These are phyloP conservation scores for Chloropsis cyanopogon DNA, from an alignment of 2,113 vertebrate species.

Conservation along the genomic window DNA sequence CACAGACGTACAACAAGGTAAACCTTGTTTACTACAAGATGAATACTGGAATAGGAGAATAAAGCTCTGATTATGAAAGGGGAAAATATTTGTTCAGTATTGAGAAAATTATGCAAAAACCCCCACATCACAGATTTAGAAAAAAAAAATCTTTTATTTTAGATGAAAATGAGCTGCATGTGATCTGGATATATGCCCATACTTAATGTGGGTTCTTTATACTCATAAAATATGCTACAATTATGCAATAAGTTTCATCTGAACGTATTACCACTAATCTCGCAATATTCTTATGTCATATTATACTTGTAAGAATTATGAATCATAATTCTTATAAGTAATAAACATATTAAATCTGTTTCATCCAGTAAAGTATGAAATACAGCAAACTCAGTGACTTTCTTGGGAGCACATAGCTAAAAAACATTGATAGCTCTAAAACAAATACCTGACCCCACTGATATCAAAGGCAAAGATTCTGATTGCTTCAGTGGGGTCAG, in stretches of 20 bases:
- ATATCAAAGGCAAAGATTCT: not conserved
- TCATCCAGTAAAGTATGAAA: not conserved
- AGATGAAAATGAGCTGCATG: not conserved
- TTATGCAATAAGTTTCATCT: not conserved
- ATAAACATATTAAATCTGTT: not conserved
- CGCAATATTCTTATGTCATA: not conserved
- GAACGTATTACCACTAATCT: not conserved
- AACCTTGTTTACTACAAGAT: not conserved
- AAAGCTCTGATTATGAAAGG: not conserved
- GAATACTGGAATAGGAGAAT: not conserved
- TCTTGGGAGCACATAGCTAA: not conserved
- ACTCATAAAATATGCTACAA: not conserved
- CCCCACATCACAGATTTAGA: accelerated
- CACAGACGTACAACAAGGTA: not conserved
- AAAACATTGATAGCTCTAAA: not conserved
- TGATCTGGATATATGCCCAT: not conserved
- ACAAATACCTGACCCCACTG: not conserved
- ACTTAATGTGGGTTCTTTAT: not conserved
- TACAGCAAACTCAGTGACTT: not conserved
- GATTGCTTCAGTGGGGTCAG: not conserved
- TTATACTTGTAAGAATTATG: not conserved
- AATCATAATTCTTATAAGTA: not conserved
- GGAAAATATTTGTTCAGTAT: not conserved
- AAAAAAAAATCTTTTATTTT: not conserved
- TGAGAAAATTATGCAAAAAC: not conserved